These are phyloP conservation scores for Myoxocephalus aenaeus DNA, from an alignment of 2,797 vertebrate species.

Conservation along the genomic window DNA sequence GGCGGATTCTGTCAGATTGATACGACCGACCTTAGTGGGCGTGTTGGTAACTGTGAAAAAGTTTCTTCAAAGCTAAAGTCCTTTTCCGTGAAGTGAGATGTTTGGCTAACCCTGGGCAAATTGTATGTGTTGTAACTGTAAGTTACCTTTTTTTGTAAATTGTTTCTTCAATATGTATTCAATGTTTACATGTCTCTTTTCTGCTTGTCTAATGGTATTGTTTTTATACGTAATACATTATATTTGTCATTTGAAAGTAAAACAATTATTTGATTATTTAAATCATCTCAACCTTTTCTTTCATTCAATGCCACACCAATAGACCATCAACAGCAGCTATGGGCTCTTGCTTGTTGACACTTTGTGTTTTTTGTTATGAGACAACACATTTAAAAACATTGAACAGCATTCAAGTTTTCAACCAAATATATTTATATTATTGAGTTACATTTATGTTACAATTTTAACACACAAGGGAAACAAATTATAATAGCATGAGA, in stretches of 20 bases:
- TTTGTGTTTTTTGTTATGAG: not conserved
- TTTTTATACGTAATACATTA: not conserved
- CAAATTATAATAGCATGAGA: not conserved
- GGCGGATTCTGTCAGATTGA: not conserved
- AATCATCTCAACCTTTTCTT: not conserved
- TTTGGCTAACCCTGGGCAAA: not conserved
- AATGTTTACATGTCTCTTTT: not conserved
- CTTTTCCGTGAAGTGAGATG: not conserved
- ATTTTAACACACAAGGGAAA: not conserved
- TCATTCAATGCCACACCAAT: not conserved
- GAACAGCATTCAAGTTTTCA: not conserved
- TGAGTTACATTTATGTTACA: constrained; percentile 10
- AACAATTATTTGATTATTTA: not conserved
- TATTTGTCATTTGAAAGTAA: not conserved
- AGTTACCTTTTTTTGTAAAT: not conserved
- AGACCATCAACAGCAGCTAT: not conserved
- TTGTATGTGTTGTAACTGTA: not conserved
- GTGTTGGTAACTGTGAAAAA: not conserved
- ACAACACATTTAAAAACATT: not conserved
- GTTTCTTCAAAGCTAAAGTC: not conserved
- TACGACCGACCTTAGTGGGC: not conserved
- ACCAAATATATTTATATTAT: not conserved
- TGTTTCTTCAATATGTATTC: not conserved
- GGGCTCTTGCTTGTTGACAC: not conserved
- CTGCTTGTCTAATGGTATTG: not conserved